Conservation (phyloP, 1,140 invertebrate species). For the Scylla paramamosain region DNA sequence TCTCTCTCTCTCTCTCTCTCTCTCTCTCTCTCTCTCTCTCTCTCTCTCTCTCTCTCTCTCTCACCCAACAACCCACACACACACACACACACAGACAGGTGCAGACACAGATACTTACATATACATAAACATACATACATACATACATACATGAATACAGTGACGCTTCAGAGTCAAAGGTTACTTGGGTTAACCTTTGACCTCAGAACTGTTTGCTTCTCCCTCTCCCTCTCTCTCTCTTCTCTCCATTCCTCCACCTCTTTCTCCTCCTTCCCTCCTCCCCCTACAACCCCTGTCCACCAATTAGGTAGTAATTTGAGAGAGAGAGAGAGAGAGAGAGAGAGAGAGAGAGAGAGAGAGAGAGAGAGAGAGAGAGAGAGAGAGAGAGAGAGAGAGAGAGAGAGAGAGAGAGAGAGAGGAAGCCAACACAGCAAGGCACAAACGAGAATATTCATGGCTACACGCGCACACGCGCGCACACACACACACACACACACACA, state of each 20-base stretch:
- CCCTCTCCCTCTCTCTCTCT: not conserved
- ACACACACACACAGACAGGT: not conserved
- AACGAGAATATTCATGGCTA: not conserved
- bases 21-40: no score
- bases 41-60: no score
- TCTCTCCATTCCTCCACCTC: not conserved
- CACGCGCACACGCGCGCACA: not conserved
- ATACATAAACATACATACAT: not conserved
- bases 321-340: not conserved
- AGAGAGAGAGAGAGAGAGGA: no score
- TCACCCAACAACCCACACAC: no score
- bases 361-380: no score
- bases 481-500: conserved; percentile 28
- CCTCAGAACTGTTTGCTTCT: not conserved
- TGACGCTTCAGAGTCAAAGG: not conserved
- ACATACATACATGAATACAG: not conserved
- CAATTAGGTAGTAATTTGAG: no score
- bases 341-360: no score
- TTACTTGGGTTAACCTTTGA: not conserved
- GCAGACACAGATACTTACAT: not conserved
- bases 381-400: no score
- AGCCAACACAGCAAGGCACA: no score
- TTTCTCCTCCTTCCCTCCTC: not conserved
- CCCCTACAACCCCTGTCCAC: not conserved
- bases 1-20: no score